Conservation (phyloP, 2,888 invertebrate genomes). For the Noctua janthina region DNA sequence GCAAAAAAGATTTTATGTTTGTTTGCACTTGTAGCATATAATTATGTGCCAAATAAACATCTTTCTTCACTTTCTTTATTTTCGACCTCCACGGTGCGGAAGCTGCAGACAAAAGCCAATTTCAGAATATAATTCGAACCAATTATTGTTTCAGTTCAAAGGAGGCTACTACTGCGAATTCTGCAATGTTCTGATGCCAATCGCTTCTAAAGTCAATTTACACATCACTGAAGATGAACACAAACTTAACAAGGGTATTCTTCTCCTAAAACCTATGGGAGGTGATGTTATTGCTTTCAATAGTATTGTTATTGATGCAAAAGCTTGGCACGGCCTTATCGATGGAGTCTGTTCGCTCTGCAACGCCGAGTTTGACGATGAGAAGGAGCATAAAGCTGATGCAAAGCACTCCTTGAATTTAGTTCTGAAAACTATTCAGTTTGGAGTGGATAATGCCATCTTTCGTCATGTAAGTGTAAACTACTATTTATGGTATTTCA, state of each 20-base stretch:
- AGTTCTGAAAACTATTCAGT: conserved; percentile 72
- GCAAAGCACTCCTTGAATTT: conserved; percentile 76
- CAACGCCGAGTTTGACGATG: conserved; percentile 75
- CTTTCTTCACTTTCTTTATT: background rate
- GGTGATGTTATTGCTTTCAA: conserved; percentile 71
- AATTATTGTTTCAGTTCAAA: conserved; percentile 73
- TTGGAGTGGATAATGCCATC: conserved; percentile 68
- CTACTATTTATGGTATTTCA: background rate
- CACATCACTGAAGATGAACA: conserved; percentile 76
- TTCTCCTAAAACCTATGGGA: conserved; percentile 65
- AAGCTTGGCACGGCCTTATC: conserved; percentile 78
- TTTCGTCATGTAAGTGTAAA: conserved; percentile 73
- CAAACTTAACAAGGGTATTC: conserved; percentile 66
- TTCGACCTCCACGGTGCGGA: background rate
- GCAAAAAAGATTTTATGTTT: no score
- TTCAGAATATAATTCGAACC: background rate
- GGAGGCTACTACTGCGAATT: conserved; percentile 80
- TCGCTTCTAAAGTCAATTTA: conserved; percentile 73
- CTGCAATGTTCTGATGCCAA: conserved; percentile 76
- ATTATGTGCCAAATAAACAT: background rate
- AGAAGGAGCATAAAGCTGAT: conserved; percentile 71
- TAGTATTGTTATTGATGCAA: conserved; percentile 71
- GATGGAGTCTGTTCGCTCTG: conserved; percentile 78
- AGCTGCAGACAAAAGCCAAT: background rate
- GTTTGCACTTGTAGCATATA: no score